phyloP scores from a whole-genome alignment of 2,113 vertebrate species.

The Perca schrenkii region DNA sequence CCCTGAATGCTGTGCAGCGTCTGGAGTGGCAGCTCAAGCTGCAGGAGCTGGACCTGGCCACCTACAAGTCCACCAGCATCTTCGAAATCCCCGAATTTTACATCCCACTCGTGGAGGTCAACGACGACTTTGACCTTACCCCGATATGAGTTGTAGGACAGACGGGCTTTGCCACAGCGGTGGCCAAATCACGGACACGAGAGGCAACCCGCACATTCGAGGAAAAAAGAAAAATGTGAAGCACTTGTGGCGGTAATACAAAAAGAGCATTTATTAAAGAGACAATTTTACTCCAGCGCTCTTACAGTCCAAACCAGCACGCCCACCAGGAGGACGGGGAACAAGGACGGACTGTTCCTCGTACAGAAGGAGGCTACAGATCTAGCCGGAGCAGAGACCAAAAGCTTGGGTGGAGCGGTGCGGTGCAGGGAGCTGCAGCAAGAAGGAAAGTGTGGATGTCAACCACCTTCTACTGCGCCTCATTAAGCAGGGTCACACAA shows the following conservation, averaged over 20 bases:
- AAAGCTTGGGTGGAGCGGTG: constrained; percentile 50
- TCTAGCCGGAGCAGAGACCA: constrained; percentile 62
- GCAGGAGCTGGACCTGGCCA: constrained; percentile 96
- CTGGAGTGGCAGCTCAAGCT: constrained; percentile 99
- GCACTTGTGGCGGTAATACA: constrained; percentile 73
- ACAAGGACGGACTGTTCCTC: not conserved
- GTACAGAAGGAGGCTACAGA: not conserved
- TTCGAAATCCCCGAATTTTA: constrained; percentile 99
- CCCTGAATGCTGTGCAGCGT: constrained; percentile 96
- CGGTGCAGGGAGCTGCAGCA: constrained; percentile 84
- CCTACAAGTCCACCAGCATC: constrained; percentile 98
- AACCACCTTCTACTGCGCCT: constrained; percentile 33
- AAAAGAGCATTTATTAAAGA: constrained; percentile 64
- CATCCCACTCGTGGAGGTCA: constrained; percentile 98
- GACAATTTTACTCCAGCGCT: constrained; percentile 63
- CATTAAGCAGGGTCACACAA: constrained; percentile 61
- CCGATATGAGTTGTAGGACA: constrained; percentile 88
- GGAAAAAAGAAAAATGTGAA: constrained; percentile 55
- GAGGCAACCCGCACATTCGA: constrained; percentile 14
- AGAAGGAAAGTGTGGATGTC: constrained; percentile 11
- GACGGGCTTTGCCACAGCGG: constrained; percentile 24
- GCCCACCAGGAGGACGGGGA: not conserved
- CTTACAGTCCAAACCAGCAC: constrained; percentile 28
- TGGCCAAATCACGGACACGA: not conserved
- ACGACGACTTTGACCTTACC: constrained; percentile 98